Evolutionary conservation across 2,797 vertebrate species (phyloP), one percentile per base, ranked within the genome.

Genomic region (Orestias chungarensis): DNA sequence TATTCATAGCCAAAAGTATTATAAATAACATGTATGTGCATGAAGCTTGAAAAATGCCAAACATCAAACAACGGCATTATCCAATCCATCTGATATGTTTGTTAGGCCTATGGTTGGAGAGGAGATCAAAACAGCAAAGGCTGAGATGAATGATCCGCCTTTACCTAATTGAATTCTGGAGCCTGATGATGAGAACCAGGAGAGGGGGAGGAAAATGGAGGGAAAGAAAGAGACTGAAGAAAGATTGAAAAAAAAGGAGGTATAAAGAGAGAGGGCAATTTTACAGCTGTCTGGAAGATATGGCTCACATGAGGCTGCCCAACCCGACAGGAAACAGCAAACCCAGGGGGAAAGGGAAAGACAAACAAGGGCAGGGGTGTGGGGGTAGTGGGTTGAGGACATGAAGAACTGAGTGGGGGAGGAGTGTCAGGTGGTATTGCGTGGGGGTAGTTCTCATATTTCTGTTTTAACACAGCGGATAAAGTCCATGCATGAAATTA

Each of bases 251-350:
- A 79, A 52, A 88, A 83, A 70, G 54, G 88, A 83, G 70, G 73
- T n/a, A 80, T n/a, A 80, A 69, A 59, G 68, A 75, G 78, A 66
- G 81, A 85, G 82, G 78, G 83, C 82, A 88, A 91, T 90, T 92
- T 94, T 92, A 88, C 93, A 94, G 91, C 93, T 93, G 93, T 93
- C 92, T 94, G 92, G 92, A 93, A 94, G 92, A 93, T 92, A 93
- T 89, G 87, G 88, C 90, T 93, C 92, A 92, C 92, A 93, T 89
- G 91, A 93, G 91, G 87, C 92, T 88, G 93, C 93, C 92, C 92
- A 93, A 90, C 93, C 93, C 92, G 87, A 93, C 94, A 94, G 94
- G 94, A 95, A 95, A 92, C 84, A 72, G 88, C 75, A 47, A 92
- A 89, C 93, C 93, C 94, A 91, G 85, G 93, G n/a, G 93, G 91